These are phyloP conservation scores for Drosophila quadrilineata DNA, from an alignment of 1,140 invertebrate genomes.

Conservation along the genomic window DNA sequence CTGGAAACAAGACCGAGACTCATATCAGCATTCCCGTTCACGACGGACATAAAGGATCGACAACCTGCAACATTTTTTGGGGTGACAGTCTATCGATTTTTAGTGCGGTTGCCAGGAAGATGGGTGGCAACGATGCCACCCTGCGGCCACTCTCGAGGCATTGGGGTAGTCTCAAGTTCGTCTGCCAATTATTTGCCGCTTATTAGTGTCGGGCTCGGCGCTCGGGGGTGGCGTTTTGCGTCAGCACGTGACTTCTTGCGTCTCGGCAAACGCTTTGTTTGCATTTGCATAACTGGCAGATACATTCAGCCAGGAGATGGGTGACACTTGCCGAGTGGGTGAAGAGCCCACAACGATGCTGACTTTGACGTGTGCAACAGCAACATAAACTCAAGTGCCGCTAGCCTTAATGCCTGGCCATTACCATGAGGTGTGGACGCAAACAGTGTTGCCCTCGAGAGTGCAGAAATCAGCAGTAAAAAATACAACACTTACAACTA, in stretches of 20 bases:
- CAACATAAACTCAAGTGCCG: constrained; percentile 45
- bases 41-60: constrained; percentile 65
- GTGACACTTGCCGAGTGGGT: too few relatives aligned
- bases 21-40: constrained; percentile 53
- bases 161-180: constrained; percentile 78
- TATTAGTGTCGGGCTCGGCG: constrained; percentile 49
- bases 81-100: constrained; percentile 63
- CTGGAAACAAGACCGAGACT: constrained; percentile 38
- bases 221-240: constrained; percentile 25
- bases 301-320: too few relatives aligned
- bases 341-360: constrained; percentile 19
- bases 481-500: too few relatives aligned
- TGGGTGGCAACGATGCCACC: constrained; percentile 7
- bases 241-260: constrained; percentile 72
- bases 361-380: constrained; percentile 66
- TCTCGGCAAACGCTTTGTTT: constrained; percentile 67
- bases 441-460: too few relatives aligned
- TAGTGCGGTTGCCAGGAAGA: constrained; percentile 51
- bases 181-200: constrained; percentile 78
- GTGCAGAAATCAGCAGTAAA: too few relatives aligned
- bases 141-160: constrained; percentile 36
- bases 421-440: constrained; percentile 28
- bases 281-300: constrained; percentile 72
- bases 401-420: constrained; percentile 41
- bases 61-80: constrained; percentile 56